Conservation (phyloP, 2,113 vertebrate species). For the Brevimyrus niger region DNA sequence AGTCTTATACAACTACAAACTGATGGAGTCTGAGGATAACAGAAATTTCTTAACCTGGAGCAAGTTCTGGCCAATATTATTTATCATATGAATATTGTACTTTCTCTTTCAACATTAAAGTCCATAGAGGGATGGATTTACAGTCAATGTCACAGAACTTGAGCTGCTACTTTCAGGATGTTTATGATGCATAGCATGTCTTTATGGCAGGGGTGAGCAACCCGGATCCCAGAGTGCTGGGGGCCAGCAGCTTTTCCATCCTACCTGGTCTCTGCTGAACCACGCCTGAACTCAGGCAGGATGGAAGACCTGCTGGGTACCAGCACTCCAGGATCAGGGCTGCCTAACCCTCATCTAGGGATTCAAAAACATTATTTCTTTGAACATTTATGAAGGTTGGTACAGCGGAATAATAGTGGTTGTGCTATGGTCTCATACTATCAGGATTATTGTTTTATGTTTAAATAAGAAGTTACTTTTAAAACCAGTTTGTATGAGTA, state of each 20-base stretch:
- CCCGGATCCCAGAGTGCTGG: too few species aligned
- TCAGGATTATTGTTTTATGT: not conserved
- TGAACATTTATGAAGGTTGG: not conserved
- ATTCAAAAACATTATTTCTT: not conserved
- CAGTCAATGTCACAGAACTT: not conserved
- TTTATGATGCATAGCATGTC: not conserved
- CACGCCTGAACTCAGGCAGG: too few species aligned
- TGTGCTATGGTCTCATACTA: not conserved
- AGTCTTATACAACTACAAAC: not conserved
- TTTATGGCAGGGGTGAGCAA: not conserved
- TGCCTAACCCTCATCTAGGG: too few species aligned
- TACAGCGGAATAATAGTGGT: not conserved
- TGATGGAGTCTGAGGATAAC: not conserved
- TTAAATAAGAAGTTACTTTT: not conserved
- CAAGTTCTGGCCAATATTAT: not conserved
- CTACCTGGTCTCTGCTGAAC: too few species aligned
- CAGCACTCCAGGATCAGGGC: too few species aligned
- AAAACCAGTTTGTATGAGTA: not conserved
- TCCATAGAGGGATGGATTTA: not conserved
- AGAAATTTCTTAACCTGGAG: not conserved
- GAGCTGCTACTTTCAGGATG: not conserved
- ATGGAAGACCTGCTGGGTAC: too few species aligned
- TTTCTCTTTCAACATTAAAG: not conserved
- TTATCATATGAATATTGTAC: not conserved
- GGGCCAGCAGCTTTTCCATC: too few species aligned